These are phyloP conservation scores for Hestina assimilis DNA, from an alignment of 1,140 invertebrate genomes.

Conservation along the genomic window DNA sequence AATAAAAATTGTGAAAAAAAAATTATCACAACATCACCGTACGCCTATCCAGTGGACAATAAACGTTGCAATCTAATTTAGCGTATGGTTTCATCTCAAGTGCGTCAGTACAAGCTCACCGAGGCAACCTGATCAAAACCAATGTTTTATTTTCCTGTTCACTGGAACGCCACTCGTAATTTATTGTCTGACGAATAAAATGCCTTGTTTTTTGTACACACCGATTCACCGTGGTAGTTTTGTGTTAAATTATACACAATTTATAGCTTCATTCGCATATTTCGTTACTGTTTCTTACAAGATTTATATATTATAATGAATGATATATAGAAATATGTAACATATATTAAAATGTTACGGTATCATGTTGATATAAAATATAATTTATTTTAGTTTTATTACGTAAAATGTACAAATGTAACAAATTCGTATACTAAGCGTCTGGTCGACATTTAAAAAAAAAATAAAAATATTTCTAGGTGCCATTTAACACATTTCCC, in stretches of 20 bases:
- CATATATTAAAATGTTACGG: no score
- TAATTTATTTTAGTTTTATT: no score
- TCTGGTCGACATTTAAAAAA: no score
- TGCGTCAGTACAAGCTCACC: constrained; percentile 5
- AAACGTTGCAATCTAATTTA: constrained; percentile 2
- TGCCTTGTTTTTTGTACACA: constrained; percentile 20
- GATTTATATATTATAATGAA: no score
- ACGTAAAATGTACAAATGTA: no score
- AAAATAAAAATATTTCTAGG: no score
- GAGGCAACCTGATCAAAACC: constrained; percentile 13
- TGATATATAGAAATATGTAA: no score
- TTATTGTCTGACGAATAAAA: constrained; percentile 36
- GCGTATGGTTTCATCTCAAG: not conserved
- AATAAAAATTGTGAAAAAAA: no score
- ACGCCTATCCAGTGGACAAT: no score
- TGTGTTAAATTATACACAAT: constrained; percentile 9
- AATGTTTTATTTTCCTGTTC: constrained; percentile 60
- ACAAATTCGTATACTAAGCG: no score
- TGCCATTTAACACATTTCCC: no score
- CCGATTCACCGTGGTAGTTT: not conserved
- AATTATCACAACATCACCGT: not conserved
- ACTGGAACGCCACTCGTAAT: constrained; percentile 49
- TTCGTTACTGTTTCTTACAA: not conserved
- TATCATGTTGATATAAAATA: no score
- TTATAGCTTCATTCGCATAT: constrained; percentile 18